Evolutionary conservation across 2,797 vertebrate species (phyloP).

Genomic region (Paguma larvata): DNA sequence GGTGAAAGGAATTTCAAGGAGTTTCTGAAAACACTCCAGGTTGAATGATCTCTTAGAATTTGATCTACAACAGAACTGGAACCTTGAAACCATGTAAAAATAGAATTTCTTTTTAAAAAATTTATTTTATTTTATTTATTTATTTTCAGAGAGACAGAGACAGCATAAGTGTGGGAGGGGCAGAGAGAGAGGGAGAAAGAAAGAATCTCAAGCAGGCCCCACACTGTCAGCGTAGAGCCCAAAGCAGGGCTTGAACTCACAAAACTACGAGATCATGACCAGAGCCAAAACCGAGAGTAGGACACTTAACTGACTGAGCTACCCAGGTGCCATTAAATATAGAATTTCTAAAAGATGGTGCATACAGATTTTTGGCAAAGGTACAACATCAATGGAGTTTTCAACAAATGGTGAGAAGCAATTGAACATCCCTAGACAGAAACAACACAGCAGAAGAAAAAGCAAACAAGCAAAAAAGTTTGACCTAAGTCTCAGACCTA

Average conservation of each 20-base stretch:
- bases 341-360: no score
- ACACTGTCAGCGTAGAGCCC: no score
- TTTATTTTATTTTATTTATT: no score
- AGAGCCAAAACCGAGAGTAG: no score
- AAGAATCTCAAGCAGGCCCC: no score
- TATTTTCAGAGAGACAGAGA: no score
- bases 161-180: no score
- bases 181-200: no score
- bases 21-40: not conserved
- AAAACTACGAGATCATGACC: no score
- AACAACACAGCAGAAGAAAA: not conserved
- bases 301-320: no score
- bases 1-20: not conserved
- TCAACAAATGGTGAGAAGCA: not conserved
- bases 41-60: conserved; percentile 31
- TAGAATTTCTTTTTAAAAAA: not conserved
- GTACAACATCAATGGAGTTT: not conserved
- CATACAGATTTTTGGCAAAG: not conserved
- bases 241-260: no score
- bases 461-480: not conserved
- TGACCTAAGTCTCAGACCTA: not conserved
- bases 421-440: not conserved
- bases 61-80: not conserved
- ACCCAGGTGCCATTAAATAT: no score
- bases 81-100: not conserved